phyloP scores from a whole-genome alignment of 2,888 invertebrate species.

The Pteria penguin region DNA sequence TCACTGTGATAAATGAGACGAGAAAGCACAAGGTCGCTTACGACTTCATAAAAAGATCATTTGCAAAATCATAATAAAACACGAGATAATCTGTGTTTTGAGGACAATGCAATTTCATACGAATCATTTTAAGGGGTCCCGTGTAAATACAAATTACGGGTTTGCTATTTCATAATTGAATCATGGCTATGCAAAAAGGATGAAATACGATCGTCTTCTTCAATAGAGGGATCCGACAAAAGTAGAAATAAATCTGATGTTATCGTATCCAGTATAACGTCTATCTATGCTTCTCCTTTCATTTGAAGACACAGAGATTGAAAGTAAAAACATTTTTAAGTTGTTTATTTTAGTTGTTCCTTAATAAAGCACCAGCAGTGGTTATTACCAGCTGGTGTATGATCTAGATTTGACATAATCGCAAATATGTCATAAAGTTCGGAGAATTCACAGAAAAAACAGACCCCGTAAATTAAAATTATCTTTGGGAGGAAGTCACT shows the following conservation, averaged over 20 bases:
- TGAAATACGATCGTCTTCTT: background rate
- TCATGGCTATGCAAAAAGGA: background rate
- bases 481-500: background rate
- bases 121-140: background rate
- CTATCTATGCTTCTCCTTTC: background rate
- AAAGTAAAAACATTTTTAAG: too few species aligned
- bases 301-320: background rate
- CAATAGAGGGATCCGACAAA: background rate
- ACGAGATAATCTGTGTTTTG: background rate
- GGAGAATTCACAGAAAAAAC: background rate
- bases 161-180: constrained; percentile 7
- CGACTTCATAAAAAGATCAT: background rate
- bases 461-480: background rate
- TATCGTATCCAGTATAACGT: background rate
- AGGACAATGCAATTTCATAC: background rate
- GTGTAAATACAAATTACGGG: background rate
- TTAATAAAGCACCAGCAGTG: too few species aligned
- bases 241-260: background rate
- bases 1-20: background rate
- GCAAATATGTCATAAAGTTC: background rate
- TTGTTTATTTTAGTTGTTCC: too few species aligned
- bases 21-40: background rate
- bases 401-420: background rate
- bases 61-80: background rate
- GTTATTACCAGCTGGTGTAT: too few species aligned